Evolutionary conservation across 2,797 vertebrate species (phyloP).

Genomic region (Parotocinclus haroldoi): DNA sequence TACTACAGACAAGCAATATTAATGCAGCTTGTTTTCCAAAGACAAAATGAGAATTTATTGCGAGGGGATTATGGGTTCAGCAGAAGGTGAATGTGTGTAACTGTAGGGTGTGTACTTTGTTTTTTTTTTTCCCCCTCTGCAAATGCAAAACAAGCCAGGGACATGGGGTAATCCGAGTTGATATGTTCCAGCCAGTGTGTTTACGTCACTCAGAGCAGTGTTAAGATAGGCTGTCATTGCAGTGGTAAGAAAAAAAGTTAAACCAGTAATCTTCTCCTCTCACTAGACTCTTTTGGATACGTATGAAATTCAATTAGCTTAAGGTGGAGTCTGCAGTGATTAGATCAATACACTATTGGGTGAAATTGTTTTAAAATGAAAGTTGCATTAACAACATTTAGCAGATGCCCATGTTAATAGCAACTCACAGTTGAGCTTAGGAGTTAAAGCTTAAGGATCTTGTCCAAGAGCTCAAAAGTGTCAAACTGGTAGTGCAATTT

Average conservation of each 20-base stretch:
- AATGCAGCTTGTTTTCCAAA: background rate
- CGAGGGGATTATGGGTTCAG: constrained; percentile 10
- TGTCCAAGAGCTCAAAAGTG: too few relatives aligned
- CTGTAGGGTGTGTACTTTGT: background rate
- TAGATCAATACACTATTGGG: too few relatives aligned
- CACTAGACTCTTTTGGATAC: background rate
- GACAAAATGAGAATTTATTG: background rate
- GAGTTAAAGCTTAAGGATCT: too few relatives aligned
- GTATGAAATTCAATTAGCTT: too few relatives aligned
- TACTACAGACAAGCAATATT: background rate
- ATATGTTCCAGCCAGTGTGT: constrained; percentile 20
- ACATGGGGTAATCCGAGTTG: constrained; percentile 19
- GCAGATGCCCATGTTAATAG: background rate
- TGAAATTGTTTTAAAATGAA: too few relatives aligned
- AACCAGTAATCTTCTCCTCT: constrained; percentile 4
- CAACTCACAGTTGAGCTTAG: too few relatives aligned
- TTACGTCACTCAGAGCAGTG: background rate
- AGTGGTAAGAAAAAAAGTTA: constrained; percentile 22
- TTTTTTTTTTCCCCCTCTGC: constrained; percentile 6
- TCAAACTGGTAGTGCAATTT: too few relatives aligned
- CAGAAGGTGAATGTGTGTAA: constrained; percentile 2
- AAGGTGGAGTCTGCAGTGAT: too few relatives aligned
- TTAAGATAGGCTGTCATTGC: constrained; percentile 3
- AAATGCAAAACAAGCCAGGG: background rate
- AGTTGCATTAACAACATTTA: too few relatives aligned